Conservation (phyloP, 2,888 invertebrate genomes). For the Tanypteryx hageni region DNA sequence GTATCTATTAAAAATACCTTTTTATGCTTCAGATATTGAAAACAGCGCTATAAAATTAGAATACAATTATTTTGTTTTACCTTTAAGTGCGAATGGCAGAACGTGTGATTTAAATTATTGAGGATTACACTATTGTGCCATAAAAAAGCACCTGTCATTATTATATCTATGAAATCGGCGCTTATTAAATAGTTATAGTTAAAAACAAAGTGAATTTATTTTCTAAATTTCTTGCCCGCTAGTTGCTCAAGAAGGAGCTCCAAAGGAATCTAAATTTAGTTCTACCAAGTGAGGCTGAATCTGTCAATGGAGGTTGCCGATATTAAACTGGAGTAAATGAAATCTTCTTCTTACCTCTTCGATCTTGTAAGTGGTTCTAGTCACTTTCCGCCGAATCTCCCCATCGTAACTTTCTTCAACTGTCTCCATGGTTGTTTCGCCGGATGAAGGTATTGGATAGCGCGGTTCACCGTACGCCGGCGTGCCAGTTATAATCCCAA, state of each 20-base stretch:
- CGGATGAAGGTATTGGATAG: constrained; percentile 53
- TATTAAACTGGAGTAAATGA: constrained; percentile 34
- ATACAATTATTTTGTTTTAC: no score
- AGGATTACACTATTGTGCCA: no score
- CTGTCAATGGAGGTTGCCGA: constrained; percentile 60
- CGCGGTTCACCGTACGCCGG: constrained; percentile 63
- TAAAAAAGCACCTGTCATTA: not conserved
- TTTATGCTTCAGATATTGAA: no score
- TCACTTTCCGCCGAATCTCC: constrained; percentile 83
- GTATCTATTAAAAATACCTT: no score
- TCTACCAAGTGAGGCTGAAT: constrained; percentile 57
- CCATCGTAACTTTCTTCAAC: constrained; percentile 84
- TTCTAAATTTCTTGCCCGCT: constrained; percentile 59
- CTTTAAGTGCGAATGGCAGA: no score
- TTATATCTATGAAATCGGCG: not conserved
- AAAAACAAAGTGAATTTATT: constrained; percentile 9
- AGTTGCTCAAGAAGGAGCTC: constrained; percentile 63
- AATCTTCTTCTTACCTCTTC: constrained; percentile 80
- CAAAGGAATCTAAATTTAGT: constrained; percentile 60
- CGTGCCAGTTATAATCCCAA: constrained; percentile 60
- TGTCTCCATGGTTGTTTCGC: constrained; percentile 80
- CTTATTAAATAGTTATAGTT: not conserved
- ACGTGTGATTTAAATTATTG: no score
- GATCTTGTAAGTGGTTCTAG: constrained; percentile 84
- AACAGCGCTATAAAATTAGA: no score